Conservation (phyloP, 2,888 invertebrate species). For the Phorcus lineatus region DNA sequence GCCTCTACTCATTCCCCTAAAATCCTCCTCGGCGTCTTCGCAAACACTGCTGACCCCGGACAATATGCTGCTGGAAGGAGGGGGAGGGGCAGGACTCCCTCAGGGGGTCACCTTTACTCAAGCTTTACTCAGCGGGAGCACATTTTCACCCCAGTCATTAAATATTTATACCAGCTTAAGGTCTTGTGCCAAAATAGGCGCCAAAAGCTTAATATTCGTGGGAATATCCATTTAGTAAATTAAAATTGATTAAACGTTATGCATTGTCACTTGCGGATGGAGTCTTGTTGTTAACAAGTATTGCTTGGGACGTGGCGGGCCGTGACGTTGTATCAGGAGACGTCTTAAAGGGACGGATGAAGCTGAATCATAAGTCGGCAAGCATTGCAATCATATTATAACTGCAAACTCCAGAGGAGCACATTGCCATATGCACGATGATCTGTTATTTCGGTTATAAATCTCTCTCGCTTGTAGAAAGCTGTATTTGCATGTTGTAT, state of each 20-base stretch:
- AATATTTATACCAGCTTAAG: conserved; percentile 17
- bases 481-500: too few relatives aligned
- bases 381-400: not conserved
- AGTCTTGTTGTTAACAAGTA: not conserved
- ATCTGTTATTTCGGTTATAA: too few relatives aligned
- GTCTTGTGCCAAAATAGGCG: conserved; percentile 7
- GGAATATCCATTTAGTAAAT: conserved; percentile 28
- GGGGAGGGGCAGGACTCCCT: not conserved
- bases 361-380: not conserved
- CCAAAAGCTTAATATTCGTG: conserved; percentile 25
- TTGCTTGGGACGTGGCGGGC: not conserved
- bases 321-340: not conserved
- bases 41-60: not conserved
- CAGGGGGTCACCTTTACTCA: not conserved
- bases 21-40: not conserved
- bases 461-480: too few relatives aligned
- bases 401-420: too few relatives aligned
- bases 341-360: not conserved
- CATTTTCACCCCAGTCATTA: not conserved
- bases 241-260: conserved; percentile 29
- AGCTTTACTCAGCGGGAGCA: conserved; percentile 2
- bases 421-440: too few relatives aligned
- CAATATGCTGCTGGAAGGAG: too few relatives aligned
- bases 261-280: conserved; percentile 14
- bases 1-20: too few relatives aligned